Evolutionary conservation across 2,888 invertebrate species (phyloP).

Genomic region (Gryllus longicercus): DNA sequence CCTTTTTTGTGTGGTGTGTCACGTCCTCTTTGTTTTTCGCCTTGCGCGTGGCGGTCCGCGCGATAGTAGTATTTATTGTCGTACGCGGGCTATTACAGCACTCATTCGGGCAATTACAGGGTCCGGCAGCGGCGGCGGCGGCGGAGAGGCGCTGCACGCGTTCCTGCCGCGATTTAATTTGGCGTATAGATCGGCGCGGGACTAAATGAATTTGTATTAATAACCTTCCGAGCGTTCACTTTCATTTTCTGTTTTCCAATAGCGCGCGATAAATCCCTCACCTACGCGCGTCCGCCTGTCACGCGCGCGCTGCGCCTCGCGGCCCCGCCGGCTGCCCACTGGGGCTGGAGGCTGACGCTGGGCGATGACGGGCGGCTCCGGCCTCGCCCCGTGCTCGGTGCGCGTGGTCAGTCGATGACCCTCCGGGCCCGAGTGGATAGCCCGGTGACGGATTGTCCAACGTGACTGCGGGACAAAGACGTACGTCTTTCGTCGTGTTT

Average conservation of each 20-base stretch:
- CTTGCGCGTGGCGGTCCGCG: not conserved
- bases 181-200: not conserved
- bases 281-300: not conserved
- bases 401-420: too few species aligned
- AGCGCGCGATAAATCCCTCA: constrained; percentile 5
- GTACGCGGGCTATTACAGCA: not conserved
- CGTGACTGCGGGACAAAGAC: too few species aligned
- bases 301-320: not conserved
- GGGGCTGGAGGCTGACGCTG: too few species aligned
- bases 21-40: not conserved
- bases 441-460: too few species aligned
- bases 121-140: not conserved
- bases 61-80: not conserved
- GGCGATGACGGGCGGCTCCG: too few species aligned
- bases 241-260: constrained; percentile 1
- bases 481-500: too few species aligned
- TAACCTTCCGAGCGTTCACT: not conserved
- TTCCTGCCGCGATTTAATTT: constrained; percentile 17
- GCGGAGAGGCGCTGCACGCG: not conserved
- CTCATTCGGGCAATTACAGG: not conserved
- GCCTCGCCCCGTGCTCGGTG: too few species aligned
- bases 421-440: too few species aligned
- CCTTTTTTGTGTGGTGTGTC: too few species aligned
- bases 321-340: too few species aligned
- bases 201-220: constrained; percentile 17